Percentiles rank a stretch among this genome's conserved stretches.
Conservation (phyloP, 2,113 vertebrate species). For the Ancistrus triradiatus region DNA sequence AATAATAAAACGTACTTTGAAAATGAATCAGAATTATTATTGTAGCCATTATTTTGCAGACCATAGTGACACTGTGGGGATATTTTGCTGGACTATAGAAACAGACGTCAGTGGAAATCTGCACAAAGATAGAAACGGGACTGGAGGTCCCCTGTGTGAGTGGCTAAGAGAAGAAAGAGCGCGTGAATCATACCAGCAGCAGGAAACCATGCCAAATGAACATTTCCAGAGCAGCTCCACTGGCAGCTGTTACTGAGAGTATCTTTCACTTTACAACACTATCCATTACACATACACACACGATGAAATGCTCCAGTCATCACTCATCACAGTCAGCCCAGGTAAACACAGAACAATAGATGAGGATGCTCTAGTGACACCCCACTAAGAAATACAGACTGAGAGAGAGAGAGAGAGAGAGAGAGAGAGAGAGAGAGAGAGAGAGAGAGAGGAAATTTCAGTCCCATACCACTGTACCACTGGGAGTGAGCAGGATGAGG, state of each 20-base stretch:
- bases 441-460: slow-evolving; percentile 55
- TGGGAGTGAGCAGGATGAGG: slow-evolving; percentile 47
- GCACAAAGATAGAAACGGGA: no score
- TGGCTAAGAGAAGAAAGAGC: not conserved
- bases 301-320: not conserved
- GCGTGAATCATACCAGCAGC: not conserved
- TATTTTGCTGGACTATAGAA: no score
- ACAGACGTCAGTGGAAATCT: no score
- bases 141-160: no score
- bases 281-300: slow-evolving; percentile 30
- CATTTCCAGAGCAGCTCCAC: slow-evolving; percentile 38
- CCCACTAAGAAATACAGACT: slow-evolving; percentile 28
- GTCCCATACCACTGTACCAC: slow-evolving; percentile 46
- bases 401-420: not conserved
- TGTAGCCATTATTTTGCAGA: no score
- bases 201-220: slow-evolving; percentile 32
- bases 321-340: slow-evolving; percentile 44
- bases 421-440: not conserved
- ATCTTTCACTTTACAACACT: slow-evolving; percentile 42
- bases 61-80: no score
- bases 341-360: slow-evolving; percentile 54
- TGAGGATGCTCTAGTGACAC: slow-evolving; percentile 43
- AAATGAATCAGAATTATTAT: no score
- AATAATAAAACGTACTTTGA: no score
- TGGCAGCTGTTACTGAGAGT: slow-evolving; percentile 32